Evolutionary conservation across 2,797 vertebrate genomes (phyloP).

Genomic region (Sciurus carolinensis): DNA sequence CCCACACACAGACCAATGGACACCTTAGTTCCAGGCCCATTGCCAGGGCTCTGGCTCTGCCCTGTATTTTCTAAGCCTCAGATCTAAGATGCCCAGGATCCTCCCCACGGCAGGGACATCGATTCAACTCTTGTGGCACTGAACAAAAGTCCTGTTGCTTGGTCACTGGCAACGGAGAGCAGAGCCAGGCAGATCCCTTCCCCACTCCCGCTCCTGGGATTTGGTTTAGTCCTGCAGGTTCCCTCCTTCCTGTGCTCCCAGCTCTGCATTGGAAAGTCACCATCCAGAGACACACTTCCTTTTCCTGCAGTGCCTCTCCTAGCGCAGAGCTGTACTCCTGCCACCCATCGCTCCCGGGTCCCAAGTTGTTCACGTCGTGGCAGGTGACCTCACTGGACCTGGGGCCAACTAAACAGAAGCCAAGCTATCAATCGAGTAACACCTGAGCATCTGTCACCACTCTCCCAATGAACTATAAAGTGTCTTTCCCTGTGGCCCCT

Average conservation of each 20-base stretch:
- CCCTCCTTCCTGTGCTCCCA: background rate
- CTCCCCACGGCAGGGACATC: conserved; percentile 13
- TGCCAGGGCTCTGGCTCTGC: background rate
- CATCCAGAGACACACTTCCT: background rate
- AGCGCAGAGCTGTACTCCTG: background rate
- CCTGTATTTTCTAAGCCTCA: background rate
- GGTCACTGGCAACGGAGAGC: background rate
- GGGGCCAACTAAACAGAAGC: background rate
- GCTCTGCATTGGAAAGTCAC: background rate
- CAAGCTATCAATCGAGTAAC: background rate
- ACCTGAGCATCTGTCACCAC: background rate
- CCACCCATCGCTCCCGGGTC: background rate
- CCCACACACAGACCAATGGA: background rate
- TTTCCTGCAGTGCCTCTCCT: background rate
- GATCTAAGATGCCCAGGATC: conserved; percentile 2
- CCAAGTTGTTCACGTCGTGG: rapidly evolving
- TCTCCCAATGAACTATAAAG: background rate
- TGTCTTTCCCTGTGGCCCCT: background rate
- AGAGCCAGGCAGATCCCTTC: background rate
- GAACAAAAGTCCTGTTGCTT: conserved; percentile 47
- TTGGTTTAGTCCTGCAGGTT: background rate
- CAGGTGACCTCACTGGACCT: background rate
- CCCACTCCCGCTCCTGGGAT: rapidly evolving
- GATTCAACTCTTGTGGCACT: background rate
- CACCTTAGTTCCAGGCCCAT: background rate